phyloP scores from a whole-genome alignment of 2,797 vertebrate genomes.

The Steatocranus sp. region DNA sequence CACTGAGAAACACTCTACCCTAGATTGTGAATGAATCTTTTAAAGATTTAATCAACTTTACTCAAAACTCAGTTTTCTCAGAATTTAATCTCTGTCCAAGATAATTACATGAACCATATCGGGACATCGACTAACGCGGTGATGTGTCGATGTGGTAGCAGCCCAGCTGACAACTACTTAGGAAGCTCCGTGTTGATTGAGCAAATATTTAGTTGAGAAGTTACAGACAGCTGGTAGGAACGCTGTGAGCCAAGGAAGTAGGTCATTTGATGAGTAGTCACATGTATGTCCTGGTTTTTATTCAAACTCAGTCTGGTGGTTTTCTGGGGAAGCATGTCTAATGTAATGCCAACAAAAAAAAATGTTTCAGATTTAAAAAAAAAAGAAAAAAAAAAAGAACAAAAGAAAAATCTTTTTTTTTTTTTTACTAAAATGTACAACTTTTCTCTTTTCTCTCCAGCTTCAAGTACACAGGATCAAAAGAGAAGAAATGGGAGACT shows the following conservation, averaged over 20 bases:
- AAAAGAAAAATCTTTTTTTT: too few species aligned
- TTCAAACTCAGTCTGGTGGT: neutral
- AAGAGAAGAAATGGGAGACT: neutral
- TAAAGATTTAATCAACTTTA: neutral
- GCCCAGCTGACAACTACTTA: neutral
- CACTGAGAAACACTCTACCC: neutral
- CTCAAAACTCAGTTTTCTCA: neutral
- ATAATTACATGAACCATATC: neutral
- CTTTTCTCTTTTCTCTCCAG: neutral
- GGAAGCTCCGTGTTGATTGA: constrained; percentile 19
- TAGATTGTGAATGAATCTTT: neutral
- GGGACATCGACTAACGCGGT: neutral
- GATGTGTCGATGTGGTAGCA: neutral
- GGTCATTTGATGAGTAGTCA: constrained; percentile 16
- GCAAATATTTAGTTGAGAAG: constrained; percentile 26
- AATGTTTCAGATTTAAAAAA: neutral
- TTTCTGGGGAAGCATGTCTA: neutral
- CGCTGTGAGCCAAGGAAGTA: constrained; percentile 10
- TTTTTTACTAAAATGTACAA: neutral
- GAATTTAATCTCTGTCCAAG: neutral
- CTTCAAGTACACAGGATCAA: neutral
- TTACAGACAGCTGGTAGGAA: constrained; percentile 23
- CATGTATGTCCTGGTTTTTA: constrained; percentile 17
- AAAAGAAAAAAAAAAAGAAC: neutral
- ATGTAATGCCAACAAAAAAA: neutral